phyloP scores from a whole-genome alignment of 2,113 vertebrate genomes.

The Heloderma charlesbogerti region DNA sequence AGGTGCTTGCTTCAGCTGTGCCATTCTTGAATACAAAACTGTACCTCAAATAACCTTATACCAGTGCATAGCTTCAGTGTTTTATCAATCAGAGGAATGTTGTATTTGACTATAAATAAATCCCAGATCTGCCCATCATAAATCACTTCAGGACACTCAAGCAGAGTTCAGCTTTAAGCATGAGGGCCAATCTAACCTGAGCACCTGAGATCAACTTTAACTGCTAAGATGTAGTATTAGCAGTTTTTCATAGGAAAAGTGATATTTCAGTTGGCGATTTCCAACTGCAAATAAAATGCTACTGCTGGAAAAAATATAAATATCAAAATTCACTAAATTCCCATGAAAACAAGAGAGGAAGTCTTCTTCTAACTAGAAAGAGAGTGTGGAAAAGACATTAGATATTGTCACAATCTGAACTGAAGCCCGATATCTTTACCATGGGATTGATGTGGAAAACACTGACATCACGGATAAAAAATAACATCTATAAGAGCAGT shows the following conservation, averaged over 20 bases:
- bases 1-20: slow-evolving; percentile 1
- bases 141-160: slow-evolving; percentile 7
- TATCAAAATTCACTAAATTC: slow-evolving; percentile 79
- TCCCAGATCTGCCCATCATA: slow-evolving; percentile 12
- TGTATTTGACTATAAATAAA: slow-evolving; percentile 14
- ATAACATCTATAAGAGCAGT: slow-evolving; percentile 63
- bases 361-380: slow-evolving; percentile 69
- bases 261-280: slow-evolving; percentile 75
- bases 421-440: slow-evolving; percentile 80
- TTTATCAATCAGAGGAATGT: neutral
- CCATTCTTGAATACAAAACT: slow-evolving; percentile 36
- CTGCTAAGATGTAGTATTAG: slow-evolving; percentile 64
- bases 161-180: neutral
- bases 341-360: slow-evolving; percentile 77
- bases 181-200: slow-evolving; percentile 42
- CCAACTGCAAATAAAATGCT: slow-evolving; percentile 76
- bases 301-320: slow-evolving; percentile 80
- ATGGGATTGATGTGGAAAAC: slow-evolving; percentile 81
- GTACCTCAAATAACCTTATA: slow-evolving; percentile 61
- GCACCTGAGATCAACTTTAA: slow-evolving; percentile 52
- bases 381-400: slow-evolving; percentile 82
- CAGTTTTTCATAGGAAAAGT: slow-evolving; percentile 77
- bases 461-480: slow-evolving; percentile 74
- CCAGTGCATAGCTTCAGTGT: neutral
- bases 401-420: slow-evolving; percentile 77